A percentile compares a stretch with the other conserved stretches of the same genome.
Conservation (phyloP, 2,113 vertebrate species). For the Pollimyrus isidori region DNA sequence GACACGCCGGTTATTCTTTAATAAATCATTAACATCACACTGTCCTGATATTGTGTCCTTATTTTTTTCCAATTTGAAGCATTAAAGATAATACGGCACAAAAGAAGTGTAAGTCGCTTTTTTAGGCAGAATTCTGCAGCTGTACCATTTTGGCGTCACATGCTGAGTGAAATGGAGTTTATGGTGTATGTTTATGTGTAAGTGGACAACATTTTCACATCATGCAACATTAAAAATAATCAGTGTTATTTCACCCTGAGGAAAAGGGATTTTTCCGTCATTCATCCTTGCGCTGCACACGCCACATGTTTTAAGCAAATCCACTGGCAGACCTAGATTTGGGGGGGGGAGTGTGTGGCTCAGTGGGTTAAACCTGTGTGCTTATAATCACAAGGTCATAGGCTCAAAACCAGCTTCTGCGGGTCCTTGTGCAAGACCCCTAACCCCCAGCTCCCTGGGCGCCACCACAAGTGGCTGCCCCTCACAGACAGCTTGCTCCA, state of each 20-base stretch:
- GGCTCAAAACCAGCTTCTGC: no score
- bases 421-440: no score
- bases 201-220: background rate
- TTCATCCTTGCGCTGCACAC: background rate
- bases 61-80: background rate
- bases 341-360: no score
- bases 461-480: no score
- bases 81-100: background rate
- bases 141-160: background rate
- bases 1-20: background rate
- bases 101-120: background rate
- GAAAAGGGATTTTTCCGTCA: background rate
- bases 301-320: background rate
- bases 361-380: no score
- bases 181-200: background rate
- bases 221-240: conserved; percentile 13
- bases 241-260: background rate
- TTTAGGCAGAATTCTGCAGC: background rate
- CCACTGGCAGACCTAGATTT: background rate
- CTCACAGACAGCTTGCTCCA: no score
- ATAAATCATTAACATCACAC: background rate
- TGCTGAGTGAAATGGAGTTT: background rate
- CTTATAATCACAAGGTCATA: no score
- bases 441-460: no score
- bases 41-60: background rate